Conservation (phyloP, 2,888 invertebrate genomes). For the Harmothoe impar region DNA sequence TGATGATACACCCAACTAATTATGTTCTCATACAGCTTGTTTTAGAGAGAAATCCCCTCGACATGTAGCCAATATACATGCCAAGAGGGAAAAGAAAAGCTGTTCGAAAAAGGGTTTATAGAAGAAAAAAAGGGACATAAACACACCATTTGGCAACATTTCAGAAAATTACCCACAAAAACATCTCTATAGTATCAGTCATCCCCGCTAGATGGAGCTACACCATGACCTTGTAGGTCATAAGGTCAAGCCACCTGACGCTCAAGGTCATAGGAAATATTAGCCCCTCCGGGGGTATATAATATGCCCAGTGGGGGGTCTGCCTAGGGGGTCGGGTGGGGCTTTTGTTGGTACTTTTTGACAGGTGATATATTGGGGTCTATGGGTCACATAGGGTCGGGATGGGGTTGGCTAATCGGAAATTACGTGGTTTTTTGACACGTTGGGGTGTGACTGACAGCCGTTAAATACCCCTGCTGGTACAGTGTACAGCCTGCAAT, state of each 20-base stretch:
- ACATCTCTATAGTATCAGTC: neutral
- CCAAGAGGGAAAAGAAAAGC: too few relatives aligned
- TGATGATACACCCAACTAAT: too few relatives aligned
- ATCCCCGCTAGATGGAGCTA: neutral
- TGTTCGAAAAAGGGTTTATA: too few relatives aligned
- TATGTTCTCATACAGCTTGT: too few relatives aligned
- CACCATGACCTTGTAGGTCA: neutral
- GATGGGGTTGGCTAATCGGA: conserved; percentile 19
- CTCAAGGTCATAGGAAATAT: conserved; percentile 15
- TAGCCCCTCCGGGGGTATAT: conserved; percentile 26
- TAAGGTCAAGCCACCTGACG: conserved; percentile 20
- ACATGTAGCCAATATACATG: too few relatives aligned
- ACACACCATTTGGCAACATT: neutral
- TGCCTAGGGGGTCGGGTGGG: neutral
- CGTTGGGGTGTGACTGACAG: neutral
- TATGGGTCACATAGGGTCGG: neutral
- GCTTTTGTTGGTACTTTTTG: conserved; percentile 35
- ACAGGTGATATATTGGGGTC: neutral
- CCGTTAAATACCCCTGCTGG: too few relatives aligned
- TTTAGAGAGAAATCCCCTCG: too few relatives aligned
- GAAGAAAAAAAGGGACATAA: neutral
- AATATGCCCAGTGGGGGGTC: neutral
- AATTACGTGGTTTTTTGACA: neutral
- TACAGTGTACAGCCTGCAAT: too few relatives aligned
- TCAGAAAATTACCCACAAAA: neutral